Base-by-base conservation (phyloP, 2,888 invertebrate genomes). In the Therioaphis trifolii region DNA sequence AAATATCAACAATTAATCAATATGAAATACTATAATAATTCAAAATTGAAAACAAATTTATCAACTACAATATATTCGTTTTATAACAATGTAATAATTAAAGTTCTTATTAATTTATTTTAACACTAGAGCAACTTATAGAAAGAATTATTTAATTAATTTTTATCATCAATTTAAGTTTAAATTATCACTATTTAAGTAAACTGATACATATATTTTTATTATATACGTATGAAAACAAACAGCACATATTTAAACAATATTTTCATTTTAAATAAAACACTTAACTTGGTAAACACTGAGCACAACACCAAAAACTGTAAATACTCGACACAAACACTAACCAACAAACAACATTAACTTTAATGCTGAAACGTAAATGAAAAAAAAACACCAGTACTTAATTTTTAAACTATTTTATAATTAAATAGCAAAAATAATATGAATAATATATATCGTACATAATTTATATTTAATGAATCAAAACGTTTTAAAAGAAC, bases 281-380 rank as follows among this genome's bases (percentile, higher is more conserved):
- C 80, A 80, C 80, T 21, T 61, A 80, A 80, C 71, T 71, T 35
- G 29, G 58, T 80, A 7, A 71, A 61, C 80, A 80, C 80, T 80
- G 21, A 49, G 4, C 80, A 80, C 80, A 61, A 72, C 46, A 80
- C 80, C 29, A 46, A 46, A n/a, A 71, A 80, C 15, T 29, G 40
- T 69, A 71, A 9, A 79, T 49, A 71, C 15, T 14, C 15, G 29
- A 61, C 46, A 71, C 71, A 46, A 63, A 27, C 71, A 71, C 61
- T 46, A 29, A 15, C 11, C 11, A 77, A 66, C n/a, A 29, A 49
- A 46, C 46, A 69, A 40, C 15, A 80, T 80, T 80, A 58, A 35
- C 27, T 58, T 80, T 15, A 58, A 46, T 71, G 15, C 71, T 46
- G 46, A 77, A 46, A 61, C 46, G 2, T 4, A 11, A 40, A 35